These are phyloP conservation scores for Corydoras sp. DNA, from an alignment of 2,113 vertebrate species.

Conservation along the genomic window DNA sequence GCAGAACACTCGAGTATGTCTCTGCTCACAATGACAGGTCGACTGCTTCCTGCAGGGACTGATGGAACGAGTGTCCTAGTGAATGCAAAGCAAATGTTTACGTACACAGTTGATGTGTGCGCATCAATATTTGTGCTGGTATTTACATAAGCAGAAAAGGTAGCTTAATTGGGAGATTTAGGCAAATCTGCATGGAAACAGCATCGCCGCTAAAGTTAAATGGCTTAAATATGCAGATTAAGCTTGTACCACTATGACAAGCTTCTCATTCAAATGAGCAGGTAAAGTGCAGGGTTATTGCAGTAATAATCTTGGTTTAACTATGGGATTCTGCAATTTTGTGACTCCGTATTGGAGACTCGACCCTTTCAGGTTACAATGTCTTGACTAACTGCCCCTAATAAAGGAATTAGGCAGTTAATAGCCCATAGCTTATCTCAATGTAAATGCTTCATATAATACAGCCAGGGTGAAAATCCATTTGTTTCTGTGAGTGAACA, in stretches of 20 bases:
- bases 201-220: not conserved
- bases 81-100: conserved; percentile 11
- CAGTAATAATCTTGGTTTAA: conserved; percentile 1
- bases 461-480: too few relatives aligned
- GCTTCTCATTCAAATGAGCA: conserved; percentile 7
- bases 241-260: not conserved
- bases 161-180: conserved; percentile 3
- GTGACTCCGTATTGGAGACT: not conserved
- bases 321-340: not conserved
- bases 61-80: conserved; percentile 12
- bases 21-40: conserved; percentile 28
- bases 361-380: not conserved
- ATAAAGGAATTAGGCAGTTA: conserved; percentile 4
- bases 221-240: not conserved
- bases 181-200: not conserved
- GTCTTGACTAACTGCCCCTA: not conserved
- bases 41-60: conserved; percentile 18
- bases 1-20: not conserved
- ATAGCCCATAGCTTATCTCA: not conserved
- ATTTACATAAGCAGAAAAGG: not conserved
- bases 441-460: too few relatives aligned
- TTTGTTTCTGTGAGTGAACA: too few relatives aligned
- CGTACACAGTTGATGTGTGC: not conserved
- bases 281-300: conserved; percentile 12
- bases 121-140: conserved; percentile 5